Conservation (phyloP, 2,113 vertebrate genomes). For the Urocynchramus pylzowi region DNA sequence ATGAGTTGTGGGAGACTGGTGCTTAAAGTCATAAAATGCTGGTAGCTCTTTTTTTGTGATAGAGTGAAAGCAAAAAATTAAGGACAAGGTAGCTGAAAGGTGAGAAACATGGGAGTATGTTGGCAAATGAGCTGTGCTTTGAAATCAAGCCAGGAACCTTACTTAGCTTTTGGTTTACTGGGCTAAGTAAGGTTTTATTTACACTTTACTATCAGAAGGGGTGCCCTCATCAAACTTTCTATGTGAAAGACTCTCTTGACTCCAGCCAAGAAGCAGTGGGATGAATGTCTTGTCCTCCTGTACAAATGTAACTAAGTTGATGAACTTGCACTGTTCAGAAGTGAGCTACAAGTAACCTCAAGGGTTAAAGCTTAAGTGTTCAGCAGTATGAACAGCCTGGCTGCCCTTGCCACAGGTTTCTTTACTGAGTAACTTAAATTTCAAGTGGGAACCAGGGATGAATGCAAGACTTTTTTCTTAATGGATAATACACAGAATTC, state of each 20-base stretch:
- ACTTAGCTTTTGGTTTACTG: neutral
- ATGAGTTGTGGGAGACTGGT: neutral
- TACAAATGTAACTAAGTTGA: neutral
- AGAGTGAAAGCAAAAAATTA: neutral
- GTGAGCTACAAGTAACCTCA: neutral
- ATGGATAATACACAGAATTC: neutral
- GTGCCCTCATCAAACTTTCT: neutral
- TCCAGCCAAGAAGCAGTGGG: neutral
- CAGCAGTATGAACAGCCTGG: neutral
- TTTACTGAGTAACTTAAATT: neutral
- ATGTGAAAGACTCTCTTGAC: neutral
- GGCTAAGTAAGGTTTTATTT: neutral
- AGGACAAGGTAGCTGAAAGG: neutral
- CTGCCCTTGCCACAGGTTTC: neutral
- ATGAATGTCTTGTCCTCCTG: neutral
- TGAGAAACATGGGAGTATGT: neutral
- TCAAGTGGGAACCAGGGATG: neutral
- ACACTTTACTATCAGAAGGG: neutral
- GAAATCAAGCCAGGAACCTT: neutral
- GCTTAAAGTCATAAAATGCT: neutral
- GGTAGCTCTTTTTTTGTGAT: neutral
- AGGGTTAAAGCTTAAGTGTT: neutral
- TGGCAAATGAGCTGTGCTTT: neutral
- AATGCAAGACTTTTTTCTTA: neutral
- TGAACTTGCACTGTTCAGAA: neutral